A percentile compares a stretch with the other conserved stretches of the same genome.
These are phyloP conservation scores for Bergia puertoricense DNA, from an alignment of 92 coral and sea anemone genomes.

Conservation along the genomic window DNA sequence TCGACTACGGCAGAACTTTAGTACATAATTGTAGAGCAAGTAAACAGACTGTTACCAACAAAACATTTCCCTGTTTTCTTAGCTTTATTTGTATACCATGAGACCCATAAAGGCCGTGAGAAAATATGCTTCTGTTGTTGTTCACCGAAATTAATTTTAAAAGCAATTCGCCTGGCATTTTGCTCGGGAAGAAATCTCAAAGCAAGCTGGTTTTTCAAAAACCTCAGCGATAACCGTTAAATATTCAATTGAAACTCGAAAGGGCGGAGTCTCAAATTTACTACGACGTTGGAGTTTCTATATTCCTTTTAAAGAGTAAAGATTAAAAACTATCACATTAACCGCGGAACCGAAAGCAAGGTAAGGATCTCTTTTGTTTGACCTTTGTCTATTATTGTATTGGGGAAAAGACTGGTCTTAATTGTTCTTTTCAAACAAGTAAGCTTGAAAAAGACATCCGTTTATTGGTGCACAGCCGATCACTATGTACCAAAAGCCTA, in stretches of 20 bases:
- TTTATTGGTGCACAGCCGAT: background rate
- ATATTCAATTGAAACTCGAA: too few species aligned
- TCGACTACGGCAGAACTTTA: too few species aligned
- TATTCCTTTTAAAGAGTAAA: too few species aligned
- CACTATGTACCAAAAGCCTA: conserved; percentile 60
- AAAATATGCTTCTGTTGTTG: conserved; percentile 4
- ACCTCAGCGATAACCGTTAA: too few species aligned
- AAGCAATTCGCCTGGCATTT: background rate
- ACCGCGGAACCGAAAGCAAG: background rate
- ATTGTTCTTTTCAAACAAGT: background rate
- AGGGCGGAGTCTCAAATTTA: background rate
- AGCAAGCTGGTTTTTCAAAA: background rate
- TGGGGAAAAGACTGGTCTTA: background rate
- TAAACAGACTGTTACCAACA: background rate
- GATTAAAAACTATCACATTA: too few species aligned
- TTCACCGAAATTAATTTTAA: background rate
- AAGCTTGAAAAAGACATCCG: background rate
- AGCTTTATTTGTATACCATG: conserved; percentile 22
- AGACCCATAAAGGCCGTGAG: conserved; percentile 6
- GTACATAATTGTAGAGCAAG: too few species aligned
- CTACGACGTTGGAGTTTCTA: background rate
- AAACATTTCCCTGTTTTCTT: background rate
- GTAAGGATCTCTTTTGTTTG: background rate
- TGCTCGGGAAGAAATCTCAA: background rate
- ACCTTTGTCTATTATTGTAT: background rate